Evolutionary conservation across 2,113 vertebrate genomes (phyloP).

Genomic region (Cynocephalus volans): DNA sequence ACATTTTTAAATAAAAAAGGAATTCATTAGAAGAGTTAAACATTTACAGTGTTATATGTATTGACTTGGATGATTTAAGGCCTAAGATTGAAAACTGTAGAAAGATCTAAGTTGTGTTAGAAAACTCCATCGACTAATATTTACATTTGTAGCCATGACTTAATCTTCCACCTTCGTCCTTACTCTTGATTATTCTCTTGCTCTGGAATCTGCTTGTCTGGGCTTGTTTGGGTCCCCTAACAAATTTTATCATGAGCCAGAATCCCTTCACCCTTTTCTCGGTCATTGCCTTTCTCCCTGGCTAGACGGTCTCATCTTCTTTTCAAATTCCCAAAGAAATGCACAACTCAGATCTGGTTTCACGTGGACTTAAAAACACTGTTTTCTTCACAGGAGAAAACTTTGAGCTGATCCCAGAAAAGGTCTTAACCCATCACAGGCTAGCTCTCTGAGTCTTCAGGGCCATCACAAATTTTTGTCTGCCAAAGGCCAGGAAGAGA

Average conservation of each 20-base stretch:
- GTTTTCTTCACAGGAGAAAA: background rate
- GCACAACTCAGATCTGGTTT: background rate
- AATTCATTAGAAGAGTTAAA: background rate
- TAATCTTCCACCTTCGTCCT: background rate
- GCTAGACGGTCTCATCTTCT: background rate
- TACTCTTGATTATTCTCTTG: background rate
- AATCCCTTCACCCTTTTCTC: background rate
- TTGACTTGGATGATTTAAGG: background rate
- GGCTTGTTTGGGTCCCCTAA: background rate
- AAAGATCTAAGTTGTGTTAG: background rate
- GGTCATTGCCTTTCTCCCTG: background rate
- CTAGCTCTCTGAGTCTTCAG: background rate
- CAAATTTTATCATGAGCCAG: background rate
- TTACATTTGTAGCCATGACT: background rate
- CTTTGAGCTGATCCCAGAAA: background rate
- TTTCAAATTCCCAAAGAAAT: background rate
- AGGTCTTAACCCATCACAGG: background rate
- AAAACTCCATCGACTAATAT: background rate
- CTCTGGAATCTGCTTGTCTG: background rate
- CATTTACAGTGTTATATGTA: background rate
- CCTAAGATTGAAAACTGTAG: background rate
- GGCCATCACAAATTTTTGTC: background rate
- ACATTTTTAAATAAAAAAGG: slow-evolving; percentile 34
- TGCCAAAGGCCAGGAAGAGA: background rate
- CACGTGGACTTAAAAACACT: background rate